These are phyloP conservation scores for Poeciliopsis gracilis DNA, from an alignment of 2,797 vertebrate species.

Conservation along the genomic window DNA sequence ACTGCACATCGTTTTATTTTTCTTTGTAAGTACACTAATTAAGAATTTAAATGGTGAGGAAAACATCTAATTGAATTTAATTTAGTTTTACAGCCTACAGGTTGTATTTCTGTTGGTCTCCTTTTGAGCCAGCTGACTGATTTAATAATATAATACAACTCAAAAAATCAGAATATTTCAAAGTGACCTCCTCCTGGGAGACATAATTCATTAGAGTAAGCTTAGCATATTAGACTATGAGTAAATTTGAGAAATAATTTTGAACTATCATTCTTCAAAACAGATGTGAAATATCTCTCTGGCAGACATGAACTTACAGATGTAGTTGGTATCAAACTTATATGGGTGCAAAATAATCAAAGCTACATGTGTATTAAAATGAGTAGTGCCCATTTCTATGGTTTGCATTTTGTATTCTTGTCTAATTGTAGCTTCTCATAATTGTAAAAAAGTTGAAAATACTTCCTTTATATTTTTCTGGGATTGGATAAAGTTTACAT, in stretches of 20 bases:
- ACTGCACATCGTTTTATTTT: not conserved
- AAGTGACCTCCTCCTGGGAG: not conserved
- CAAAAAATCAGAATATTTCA: not conserved
- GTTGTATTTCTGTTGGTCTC: not conserved
- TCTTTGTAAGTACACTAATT: not conserved
- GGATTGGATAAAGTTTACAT: no score
- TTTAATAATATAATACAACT: not conserved
- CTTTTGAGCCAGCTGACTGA: not conserved
- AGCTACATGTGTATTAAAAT: no score
- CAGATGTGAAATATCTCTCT: not conserved
- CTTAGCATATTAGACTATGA: not conserved
- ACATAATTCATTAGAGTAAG: not conserved
- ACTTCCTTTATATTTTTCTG: no score
- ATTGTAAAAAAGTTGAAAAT: no score
- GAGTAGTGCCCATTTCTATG: no score
- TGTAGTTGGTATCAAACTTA: no score
- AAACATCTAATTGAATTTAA: not conserved
- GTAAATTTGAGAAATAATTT: not conserved
- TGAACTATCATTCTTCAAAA: not conserved
- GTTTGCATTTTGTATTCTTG: no score
- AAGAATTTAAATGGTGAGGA: not conserved
- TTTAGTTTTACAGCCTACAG: not conserved
- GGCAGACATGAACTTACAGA: no score
- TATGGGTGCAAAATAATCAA: no score
- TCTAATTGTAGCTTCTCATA: no score